Evolutionary conservation across 2,113 vertebrate genomes (phyloP).

Genomic region (Genyomyrus donnyi): DNA sequence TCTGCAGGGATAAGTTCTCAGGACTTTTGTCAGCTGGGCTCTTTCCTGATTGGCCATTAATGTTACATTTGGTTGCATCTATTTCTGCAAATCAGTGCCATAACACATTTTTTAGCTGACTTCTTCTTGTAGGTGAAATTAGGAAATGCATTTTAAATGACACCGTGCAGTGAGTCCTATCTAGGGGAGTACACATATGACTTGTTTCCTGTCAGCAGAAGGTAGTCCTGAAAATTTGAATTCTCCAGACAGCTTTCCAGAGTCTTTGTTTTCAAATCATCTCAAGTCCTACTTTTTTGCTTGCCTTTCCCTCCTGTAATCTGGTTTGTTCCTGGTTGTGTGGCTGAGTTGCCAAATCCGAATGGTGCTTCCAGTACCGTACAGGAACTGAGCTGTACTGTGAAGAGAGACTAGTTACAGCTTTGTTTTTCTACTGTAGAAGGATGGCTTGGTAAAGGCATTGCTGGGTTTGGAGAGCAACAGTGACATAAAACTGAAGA

Average conservation of each 20-base stretch:
- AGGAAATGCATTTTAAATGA: not conserved
- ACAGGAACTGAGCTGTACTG: too few relatives aligned
- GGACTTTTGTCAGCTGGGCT: not conserved
- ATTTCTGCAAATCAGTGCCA: not conserved
- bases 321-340: not conserved
- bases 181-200: not conserved
- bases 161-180: not conserved
- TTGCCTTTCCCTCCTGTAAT: not conserved
- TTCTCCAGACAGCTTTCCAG: not conserved
- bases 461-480: too few relatives aligned
- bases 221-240: not conserved
- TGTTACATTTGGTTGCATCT: not conserved
- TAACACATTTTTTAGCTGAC: not conserved
- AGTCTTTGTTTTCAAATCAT: not conserved
- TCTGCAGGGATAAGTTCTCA: not conserved
- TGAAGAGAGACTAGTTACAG: too few relatives aligned
- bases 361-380: too few relatives aligned
- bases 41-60: not conserved
- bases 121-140: not conserved
- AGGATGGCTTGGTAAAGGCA: too few relatives aligned
- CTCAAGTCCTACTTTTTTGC: not conserved
- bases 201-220: not conserved
- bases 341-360: not conserved
- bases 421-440: too few relatives aligned
- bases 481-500: too few relatives aligned